A percentile compares a stretch with the other conserved stretches of the same genome.
Conservation (phyloP, 2,888 invertebrate species). For the Diabrotica balteata region DNA sequence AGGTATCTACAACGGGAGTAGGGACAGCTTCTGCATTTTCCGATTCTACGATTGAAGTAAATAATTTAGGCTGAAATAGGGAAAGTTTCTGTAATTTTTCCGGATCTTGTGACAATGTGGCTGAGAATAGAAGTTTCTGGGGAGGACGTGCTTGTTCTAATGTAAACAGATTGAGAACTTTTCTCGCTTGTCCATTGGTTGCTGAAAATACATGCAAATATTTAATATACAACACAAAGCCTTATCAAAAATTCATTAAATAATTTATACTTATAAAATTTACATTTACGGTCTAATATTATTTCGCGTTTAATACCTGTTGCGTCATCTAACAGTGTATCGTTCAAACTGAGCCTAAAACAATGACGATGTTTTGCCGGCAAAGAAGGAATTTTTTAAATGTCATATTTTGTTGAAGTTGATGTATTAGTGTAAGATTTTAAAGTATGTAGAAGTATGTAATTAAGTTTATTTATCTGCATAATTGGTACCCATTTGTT, state of each 20-base stretch:
- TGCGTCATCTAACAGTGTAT: too few species aligned
- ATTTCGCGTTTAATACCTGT: too few species aligned
- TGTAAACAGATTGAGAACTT: slow-evolving; percentile 49
- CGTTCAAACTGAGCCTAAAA: too few species aligned
- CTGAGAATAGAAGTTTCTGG: slow-evolving; percentile 96
- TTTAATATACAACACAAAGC: background rate
- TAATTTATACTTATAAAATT: too few species aligned
- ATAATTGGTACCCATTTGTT: too few species aligned
- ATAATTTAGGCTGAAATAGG: slow-evolving; percentile 90
- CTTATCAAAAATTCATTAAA: slow-evolving; percentile 2
- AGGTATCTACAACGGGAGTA: slow-evolving; percentile 60
- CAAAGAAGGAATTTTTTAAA: too few species aligned
- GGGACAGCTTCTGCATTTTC: slow-evolving; percentile 38
- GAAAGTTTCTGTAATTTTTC: slow-evolving; percentile 90
- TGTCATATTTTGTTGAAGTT: too few species aligned
- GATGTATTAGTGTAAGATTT: too few species aligned
- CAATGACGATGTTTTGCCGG: too few species aligned
- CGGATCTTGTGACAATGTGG: slow-evolving; percentile 95
- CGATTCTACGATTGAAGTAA: slow-evolving; percentile 71
- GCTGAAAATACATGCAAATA: slow-evolving; percentile 36
- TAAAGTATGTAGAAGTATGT: too few species aligned
- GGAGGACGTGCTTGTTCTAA: slow-evolving; percentile 55
- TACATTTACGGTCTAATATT: too few species aligned
- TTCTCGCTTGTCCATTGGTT: slow-evolving; percentile 33
- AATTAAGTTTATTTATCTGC: too few species aligned